phyloP scores from a whole-genome alignment of 2,888 invertebrate species.

The Leptinotarsa peninsularis region DNA sequence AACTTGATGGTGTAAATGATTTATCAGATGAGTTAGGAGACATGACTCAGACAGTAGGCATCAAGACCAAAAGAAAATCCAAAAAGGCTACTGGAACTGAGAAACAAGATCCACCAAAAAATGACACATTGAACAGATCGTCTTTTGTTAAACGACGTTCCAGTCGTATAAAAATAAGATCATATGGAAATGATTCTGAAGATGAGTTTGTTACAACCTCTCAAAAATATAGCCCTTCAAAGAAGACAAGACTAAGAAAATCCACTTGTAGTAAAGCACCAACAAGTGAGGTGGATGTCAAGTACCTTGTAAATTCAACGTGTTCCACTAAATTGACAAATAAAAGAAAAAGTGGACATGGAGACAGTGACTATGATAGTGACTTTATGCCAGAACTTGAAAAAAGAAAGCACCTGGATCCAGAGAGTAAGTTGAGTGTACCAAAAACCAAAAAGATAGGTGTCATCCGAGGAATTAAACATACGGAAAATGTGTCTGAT shows the following conservation, averaged over 20 bases:
- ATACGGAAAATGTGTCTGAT: too few species aligned
- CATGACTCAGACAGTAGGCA: conserved; percentile 49
- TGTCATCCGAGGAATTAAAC: conserved; percentile 44
- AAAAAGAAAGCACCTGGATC: conserved; percentile 56
- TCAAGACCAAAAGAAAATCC: conserved; percentile 40
- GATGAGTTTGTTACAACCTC: conserved; percentile 53
- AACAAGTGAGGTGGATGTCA: conserved; percentile 17
- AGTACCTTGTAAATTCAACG: too few species aligned
- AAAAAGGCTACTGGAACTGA: conserved; percentile 40
- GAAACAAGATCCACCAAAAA: conserved; percentile 56
- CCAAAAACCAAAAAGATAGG: conserved; percentile 58
- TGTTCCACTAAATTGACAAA: too few species aligned
- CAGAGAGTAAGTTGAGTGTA: conserved; percentile 54
- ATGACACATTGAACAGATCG: conserved; percentile 38
- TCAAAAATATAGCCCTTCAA: conserved; percentile 27
- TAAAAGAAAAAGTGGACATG: conserved; percentile 56
- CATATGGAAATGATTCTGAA: conserved; percentile 53
- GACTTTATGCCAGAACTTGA: conserved; percentile 67
- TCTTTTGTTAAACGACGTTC: conserved; percentile 44
- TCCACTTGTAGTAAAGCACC: conserved; percentile 9
- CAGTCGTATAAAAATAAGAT: conserved; percentile 45
- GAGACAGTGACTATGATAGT: conserved; percentile 64
- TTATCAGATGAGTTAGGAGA: conserved; percentile 23
- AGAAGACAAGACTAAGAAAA: conserved; percentile 46
- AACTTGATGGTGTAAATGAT: conserved; percentile 29